Evolutionary conservation across 53 echinoderm and acorn worm genomes (phyloP).

Genomic region (Apostichopus leukothele): DNA sequence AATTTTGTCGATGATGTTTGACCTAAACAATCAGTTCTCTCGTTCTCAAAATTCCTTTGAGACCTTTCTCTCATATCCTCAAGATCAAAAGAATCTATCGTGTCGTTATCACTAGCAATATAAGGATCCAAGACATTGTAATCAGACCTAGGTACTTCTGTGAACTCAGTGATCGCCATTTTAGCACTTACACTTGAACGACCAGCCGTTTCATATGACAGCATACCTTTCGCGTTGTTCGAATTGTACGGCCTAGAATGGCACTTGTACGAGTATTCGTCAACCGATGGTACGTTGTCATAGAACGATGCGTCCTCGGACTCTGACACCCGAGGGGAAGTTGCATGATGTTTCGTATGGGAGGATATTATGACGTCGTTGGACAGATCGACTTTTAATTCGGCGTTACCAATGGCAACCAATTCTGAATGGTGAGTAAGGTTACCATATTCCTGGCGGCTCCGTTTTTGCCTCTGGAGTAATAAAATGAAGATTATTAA

Average conservation of each 20-base stretch:
- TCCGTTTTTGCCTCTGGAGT: background rate
- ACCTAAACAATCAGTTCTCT: background rate
- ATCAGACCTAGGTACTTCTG: background rate
- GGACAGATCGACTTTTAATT: background rate
- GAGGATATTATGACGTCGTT: background rate
- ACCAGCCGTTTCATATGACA: background rate
- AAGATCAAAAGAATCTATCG: background rate
- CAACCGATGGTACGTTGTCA: constrained; percentile 12
- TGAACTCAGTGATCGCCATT: background rate
- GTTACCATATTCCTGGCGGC: background rate
- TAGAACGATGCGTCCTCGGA: constrained; percentile 10
- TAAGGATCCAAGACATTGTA: constrained; percentile 23
- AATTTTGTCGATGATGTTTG: background rate
- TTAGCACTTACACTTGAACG: background rate
- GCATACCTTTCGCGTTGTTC: background rate
- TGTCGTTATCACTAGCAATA: background rate
- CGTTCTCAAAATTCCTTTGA: constrained; percentile 2
- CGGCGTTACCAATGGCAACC: background rate
- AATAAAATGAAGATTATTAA: constrained; percentile 13
- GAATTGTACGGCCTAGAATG: background rate
- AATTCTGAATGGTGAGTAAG: background rate
- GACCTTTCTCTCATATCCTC: background rate
- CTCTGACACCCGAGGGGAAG: background rate
- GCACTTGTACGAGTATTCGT: background rate
- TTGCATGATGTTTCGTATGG: background rate